Evolutionary conservation across 2,888 invertebrate genomes (phyloP).

Genomic region (Macroteleia sp.): DNA sequence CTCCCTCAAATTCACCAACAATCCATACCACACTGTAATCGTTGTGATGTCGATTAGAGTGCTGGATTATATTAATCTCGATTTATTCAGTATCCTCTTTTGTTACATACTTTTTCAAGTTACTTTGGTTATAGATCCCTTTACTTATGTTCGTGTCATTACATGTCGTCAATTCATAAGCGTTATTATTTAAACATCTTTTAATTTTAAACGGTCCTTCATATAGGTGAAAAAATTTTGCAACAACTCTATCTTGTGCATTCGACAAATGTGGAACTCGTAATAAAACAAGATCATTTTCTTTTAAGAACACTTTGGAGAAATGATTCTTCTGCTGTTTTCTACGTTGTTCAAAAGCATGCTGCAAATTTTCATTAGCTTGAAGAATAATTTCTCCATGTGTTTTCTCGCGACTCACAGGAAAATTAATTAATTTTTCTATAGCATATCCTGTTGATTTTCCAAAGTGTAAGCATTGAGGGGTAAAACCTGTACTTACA

Average conservation of each 20-base stretch:
- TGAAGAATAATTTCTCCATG: background rate
- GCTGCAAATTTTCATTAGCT: background rate
- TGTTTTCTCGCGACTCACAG: background rate
- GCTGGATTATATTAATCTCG: background rate
- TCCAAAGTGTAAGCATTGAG: too few relatives aligned
- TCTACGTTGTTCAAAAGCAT: background rate
- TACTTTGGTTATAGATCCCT: slow-evolving; percentile 7
- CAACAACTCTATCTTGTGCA: slow-evolving; percentile 3
- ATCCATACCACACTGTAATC: background rate
- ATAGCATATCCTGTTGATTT: background rate
- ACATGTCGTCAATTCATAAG: background rate
- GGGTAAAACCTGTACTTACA: background rate
- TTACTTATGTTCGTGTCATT: background rate
- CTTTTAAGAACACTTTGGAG: background rate
- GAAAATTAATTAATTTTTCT: background rate
- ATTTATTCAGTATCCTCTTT: background rate
- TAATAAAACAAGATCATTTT: slow-evolving; percentile 1
- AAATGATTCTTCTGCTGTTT: background rate
- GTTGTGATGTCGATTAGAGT: background rate
- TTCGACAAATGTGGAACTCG: slow-evolving; percentile 7
- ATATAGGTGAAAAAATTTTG: slow-evolving; percentile 15
- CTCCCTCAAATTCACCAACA: slow-evolving; percentile 5
- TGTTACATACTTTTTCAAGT: slow-evolving; percentile 6
- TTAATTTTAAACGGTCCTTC: slow-evolving; percentile 10
- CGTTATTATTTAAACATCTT: background rate